Conservation (phyloP, 2,888 invertebrate species). For the Heliconius ismenius region DNA sequence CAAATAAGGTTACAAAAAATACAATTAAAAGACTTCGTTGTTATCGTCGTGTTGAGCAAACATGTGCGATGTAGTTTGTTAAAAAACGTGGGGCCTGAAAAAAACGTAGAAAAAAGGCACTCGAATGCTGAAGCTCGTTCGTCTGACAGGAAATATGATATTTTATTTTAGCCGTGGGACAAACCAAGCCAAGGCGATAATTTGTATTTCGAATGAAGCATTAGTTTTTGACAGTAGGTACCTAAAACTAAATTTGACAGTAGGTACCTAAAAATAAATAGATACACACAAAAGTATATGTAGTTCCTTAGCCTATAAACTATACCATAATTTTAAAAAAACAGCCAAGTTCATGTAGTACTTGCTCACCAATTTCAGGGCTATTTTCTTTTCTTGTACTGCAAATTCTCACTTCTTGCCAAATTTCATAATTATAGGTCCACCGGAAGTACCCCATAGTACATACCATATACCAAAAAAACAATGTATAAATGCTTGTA, state of each 20-base stretch:
- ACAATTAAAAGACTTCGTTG: conserved; percentile 55
- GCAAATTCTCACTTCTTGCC: no score
- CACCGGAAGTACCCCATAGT: no score
- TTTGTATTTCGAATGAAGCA: conserved; percentile 76
- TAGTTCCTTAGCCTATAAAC: no score
- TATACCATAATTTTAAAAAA: no score
- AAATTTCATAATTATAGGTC: no score
- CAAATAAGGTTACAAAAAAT: conserved; percentile 43
- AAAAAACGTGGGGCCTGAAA: conserved; percentile 73
- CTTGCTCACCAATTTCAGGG: no score
- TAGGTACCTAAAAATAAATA: conserved; percentile 57
- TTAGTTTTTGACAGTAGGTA: conserved; percentile 59
- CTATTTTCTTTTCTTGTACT: no score
- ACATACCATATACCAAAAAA: no score
- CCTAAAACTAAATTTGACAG: conserved; percentile 66
- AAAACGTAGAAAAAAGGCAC: conserved; percentile 69
- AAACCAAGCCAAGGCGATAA: conserved; percentile 77
- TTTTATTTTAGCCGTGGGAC: conserved; percentile 82
- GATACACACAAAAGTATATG: neutral
- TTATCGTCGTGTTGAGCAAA: conserved; percentile 65
- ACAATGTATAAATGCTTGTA: no score
- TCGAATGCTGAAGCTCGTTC: conserved; percentile 74
- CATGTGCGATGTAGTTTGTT: conserved; percentile 78
- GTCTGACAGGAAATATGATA: conserved; percentile 81
- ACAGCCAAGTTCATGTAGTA: no score